Evolutionary conservation across 1,140 invertebrate species (phyloP).

Genomic region (Caerostris extrusa): DNA sequence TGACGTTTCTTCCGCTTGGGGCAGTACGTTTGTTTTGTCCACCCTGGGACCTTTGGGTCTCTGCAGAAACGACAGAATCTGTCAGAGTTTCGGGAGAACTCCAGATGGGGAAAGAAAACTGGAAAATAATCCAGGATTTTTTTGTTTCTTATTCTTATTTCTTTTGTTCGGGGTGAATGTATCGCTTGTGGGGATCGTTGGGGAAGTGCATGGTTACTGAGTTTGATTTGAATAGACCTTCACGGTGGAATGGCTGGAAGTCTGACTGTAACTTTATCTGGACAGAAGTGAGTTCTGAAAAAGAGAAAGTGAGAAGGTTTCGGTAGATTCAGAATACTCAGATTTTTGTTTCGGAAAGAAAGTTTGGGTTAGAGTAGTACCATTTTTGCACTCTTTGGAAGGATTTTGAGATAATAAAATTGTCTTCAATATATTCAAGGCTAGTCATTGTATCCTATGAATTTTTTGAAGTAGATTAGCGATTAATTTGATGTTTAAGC

Average conservation of each 20-base stretch:
- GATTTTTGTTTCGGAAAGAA: not conserved
- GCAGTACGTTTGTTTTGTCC: conserved; percentile 63
- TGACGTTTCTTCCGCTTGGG: conserved; percentile 43
- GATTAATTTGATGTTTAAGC: too few relatives aligned
- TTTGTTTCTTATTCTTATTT: not conserved
- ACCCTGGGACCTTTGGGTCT: conserved; percentile 11
- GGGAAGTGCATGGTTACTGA: conserved; percentile 31
- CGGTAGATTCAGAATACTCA: not conserved
- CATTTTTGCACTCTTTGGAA: too few relatives aligned
- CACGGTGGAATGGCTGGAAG: not conserved
- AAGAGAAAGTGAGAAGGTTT: conserved; percentile 10
- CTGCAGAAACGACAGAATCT: conserved; percentile 43
- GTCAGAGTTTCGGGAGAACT: conserved; percentile 43
- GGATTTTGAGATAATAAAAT: too few relatives aligned
- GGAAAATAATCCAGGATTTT: conserved; percentile 10
- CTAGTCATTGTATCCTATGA: too few relatives aligned
- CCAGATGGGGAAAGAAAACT: conserved; percentile 29
- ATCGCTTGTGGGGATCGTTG: conserved; percentile 36
- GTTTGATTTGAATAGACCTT: conserved; percentile 51
- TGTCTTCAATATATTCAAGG: not conserved
- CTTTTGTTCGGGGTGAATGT: not conserved
- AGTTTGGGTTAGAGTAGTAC: not conserved
- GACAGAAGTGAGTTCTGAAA: not conserved
- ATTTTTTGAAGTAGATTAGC: too few relatives aligned
- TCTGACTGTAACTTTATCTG: conserved; percentile 1